A percentile compares a stretch with the other conserved stretches of the same genome.
These are phyloP conservation scores for Balanococcus diminutus DNA, from an alignment of 2,888 invertebrate species.

Conservation along the genomic window DNA sequence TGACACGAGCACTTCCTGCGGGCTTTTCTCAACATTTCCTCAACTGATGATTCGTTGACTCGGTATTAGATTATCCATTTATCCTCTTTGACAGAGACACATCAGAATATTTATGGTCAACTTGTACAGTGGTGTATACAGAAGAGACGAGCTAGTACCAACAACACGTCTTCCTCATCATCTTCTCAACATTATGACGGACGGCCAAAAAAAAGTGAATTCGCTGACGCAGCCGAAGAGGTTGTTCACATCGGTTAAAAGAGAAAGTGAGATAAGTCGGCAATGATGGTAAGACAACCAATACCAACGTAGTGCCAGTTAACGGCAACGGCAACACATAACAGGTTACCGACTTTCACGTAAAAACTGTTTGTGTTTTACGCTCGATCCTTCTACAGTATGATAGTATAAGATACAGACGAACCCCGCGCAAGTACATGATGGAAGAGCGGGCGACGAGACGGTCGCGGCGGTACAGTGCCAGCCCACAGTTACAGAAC, in stretches of 20 bases:
- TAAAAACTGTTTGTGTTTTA: slow-evolving; percentile 34
- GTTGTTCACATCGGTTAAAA: slow-evolving; percentile 49
- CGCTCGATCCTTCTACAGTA: not conserved
- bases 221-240: slow-evolving; percentile 45
- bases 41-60: too few species aligned
- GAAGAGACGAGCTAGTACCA: too few species aligned
- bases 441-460: not conserved
- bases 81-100: too few species aligned
- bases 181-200: not conserved
- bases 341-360: slow-evolving; percentile 54
- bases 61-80: too few species aligned
- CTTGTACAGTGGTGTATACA: too few species aligned
- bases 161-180: not conserved
- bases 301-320: slow-evolving; percentile 43
- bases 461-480: not conserved
- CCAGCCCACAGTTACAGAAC: not conserved
- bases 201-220: slow-evolving; percentile 36
- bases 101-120: too few species aligned
- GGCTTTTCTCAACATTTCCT: too few species aligned
- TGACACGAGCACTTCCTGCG: too few species aligned
- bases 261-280: slow-evolving; percentile 52
- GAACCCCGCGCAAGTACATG: not conserved
- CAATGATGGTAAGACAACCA: slow-evolving; percentile 46
- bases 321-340: slow-evolving; percentile 53
- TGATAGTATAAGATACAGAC: not conserved